Conservation (phyloP, 2,113 vertebrate genomes). For the Pampusana beccarii region DNA sequence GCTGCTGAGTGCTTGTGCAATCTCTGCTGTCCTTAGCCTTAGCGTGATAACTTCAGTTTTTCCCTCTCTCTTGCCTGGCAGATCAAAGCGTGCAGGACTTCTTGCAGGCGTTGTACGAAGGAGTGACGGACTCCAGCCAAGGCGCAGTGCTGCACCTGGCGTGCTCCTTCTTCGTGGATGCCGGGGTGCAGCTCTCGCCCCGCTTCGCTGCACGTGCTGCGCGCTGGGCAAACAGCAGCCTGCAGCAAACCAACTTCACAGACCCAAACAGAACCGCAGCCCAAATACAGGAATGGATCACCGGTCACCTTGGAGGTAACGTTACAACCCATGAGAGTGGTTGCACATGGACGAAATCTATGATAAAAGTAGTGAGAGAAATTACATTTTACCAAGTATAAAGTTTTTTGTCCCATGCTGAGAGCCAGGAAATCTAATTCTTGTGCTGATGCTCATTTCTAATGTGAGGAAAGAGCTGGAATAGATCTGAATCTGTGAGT, state of each 20-base stretch:
- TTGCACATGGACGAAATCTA: background rate
- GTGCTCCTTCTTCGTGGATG: constrained; percentile 80
- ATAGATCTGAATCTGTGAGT: background rate
- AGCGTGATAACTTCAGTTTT: background rate
- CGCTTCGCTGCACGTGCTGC: constrained; percentile 71
- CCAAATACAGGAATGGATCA: constrained; percentile 36
- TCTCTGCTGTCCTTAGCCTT: background rate
- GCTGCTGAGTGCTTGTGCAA: accelerated
- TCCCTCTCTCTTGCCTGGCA: constrained; percentile 45
- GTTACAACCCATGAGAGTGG: background rate
- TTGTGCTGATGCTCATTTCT: background rate
- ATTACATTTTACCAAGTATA: background rate
- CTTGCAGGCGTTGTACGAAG: constrained; percentile 48
- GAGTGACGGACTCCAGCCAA: constrained; percentile 63
- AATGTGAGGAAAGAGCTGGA: background rate
- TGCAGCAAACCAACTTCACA: constrained; percentile 78
- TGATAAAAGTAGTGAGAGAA: background rate
- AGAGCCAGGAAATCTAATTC: background rate
- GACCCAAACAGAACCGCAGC: constrained; percentile 49
- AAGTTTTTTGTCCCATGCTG: background rate
- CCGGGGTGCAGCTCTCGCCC: constrained; percentile 63
- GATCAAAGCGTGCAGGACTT: constrained; percentile 78
- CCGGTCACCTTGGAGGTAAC: constrained; percentile 62
- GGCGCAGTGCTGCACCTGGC: constrained; percentile 73
- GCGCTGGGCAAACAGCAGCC: constrained; percentile 80